Conservation (phyloP, 2,113 vertebrate genomes). For the Anarhynchus alexandrinus region DNA sequence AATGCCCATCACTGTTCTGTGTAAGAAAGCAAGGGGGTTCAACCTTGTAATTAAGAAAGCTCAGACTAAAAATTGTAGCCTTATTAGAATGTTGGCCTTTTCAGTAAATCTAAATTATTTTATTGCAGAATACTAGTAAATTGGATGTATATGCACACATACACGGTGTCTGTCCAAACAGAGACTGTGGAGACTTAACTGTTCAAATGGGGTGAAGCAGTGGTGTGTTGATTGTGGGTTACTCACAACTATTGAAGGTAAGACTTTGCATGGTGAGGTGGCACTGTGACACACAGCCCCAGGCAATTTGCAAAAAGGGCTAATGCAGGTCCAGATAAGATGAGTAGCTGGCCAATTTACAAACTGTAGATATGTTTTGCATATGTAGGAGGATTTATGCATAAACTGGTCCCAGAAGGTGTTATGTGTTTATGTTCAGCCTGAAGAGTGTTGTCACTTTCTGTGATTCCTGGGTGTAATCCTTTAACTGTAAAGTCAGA, state of each 20-base stretch:
- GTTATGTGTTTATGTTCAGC: background rate
- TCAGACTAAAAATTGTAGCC: background rate
- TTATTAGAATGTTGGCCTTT: background rate
- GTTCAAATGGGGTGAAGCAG: background rate
- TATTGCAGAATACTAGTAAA: background rate
- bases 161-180: too few relatives aligned
- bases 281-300: background rate
- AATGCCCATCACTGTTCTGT: background rate
- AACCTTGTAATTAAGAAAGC: background rate
- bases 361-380: background rate
- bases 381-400: background rate
- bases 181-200: background rate
- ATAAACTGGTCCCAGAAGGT: background rate
- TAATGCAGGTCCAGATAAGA: background rate
- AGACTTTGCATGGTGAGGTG: background rate
- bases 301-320: background rate
- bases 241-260: fast-evolving
- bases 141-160: too few relatives aligned
- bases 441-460: background rate
- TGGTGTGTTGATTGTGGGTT: background rate
- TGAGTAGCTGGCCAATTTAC: background rate
- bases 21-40: background rate
- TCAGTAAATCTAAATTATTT: background rate
- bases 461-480: background rate
- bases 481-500: background rate